Evolutionary conservation across 2,113 vertebrate species (phyloP).

Genomic region (Spea bombifrons): DNA sequence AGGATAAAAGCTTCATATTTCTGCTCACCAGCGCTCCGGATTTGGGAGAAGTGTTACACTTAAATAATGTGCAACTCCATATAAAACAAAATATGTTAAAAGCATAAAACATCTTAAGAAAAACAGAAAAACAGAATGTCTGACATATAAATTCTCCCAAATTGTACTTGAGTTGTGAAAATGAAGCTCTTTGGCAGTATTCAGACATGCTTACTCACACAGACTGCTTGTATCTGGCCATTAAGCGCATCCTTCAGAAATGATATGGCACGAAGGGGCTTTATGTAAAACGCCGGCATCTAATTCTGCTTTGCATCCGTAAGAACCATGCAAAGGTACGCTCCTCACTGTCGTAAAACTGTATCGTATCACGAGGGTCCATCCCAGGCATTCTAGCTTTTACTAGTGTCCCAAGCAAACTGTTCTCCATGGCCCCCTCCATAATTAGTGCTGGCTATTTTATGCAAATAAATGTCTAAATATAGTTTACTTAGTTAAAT

Average conservation of each 20-base stretch:
- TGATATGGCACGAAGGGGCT: not conserved
- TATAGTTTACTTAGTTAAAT: too few species aligned
- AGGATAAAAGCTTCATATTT: too few species aligned
- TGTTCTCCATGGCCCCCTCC: too few species aligned
- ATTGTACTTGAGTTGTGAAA: slow-evolving; percentile 35
- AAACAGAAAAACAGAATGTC: slow-evolving; percentile 19
- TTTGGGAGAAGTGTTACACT: too few species aligned
- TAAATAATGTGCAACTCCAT: too few species aligned
- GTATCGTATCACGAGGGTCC: too few species aligned
- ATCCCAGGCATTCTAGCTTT: too few species aligned
- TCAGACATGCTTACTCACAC: not conserved
- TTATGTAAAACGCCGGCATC: not conserved
- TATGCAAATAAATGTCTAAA: too few species aligned
- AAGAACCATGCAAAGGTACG: not conserved
- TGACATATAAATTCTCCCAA: slow-evolving; percentile 39
- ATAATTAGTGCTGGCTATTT: too few species aligned
- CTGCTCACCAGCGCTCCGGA: too few species aligned
- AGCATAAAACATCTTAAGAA: slow-evolving; percentile 20
- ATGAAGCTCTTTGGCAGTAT: slow-evolving; percentile 24
- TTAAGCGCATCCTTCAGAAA: slow-evolving; percentile 16
- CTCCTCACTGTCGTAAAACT: not conserved
- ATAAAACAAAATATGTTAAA: not conserved
- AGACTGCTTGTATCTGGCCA: not conserved
- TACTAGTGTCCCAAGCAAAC: too few species aligned
- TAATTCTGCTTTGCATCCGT: not conserved